Percentiles rank a stretch among this genome's conserved stretches.
These are phyloP conservation scores for Nemoura dubitans DNA, from an alignment of 2,888 invertebrate species.

Conservation along the genomic window DNA sequence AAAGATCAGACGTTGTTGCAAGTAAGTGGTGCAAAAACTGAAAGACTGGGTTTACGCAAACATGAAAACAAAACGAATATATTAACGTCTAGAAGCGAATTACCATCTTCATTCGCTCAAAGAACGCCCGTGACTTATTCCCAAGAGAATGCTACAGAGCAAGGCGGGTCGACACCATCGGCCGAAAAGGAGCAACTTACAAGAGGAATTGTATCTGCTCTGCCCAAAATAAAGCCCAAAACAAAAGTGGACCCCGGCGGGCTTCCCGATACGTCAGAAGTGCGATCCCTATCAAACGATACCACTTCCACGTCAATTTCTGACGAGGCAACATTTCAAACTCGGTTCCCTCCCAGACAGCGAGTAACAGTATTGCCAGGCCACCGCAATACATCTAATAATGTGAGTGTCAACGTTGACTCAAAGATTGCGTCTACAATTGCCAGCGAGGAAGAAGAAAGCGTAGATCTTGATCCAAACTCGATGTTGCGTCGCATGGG, in stretches of 20 bases:
- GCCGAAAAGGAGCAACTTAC: neutral
- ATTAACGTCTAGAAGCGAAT: neutral
- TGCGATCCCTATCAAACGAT: neutral
- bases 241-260: neutral
- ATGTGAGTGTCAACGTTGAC: neutral
- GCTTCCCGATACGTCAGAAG: neutral
- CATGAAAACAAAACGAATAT: neutral
- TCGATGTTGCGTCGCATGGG: slow-evolving; percentile 21
- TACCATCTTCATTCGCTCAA: neutral
- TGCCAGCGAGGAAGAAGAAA: neutral
- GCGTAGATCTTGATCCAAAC: neutral
- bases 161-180: neutral
- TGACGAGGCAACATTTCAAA: slow-evolving; percentile 23
- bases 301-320: neutral
- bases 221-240: neutral
- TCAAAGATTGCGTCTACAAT: neutral
- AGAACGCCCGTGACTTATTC: neutral
- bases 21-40: neutral
- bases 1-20: neutral
- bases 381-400: neutral
- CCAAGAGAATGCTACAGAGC: neutral
- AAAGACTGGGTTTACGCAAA: neutral
- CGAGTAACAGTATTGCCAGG: neutral
- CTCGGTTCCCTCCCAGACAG: slow-evolving; percentile 34
- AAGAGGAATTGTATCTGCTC: neutral